phyloP scores from a whole-genome alignment of 2,113 vertebrate genomes.

The Macaca mulatta region DNA sequence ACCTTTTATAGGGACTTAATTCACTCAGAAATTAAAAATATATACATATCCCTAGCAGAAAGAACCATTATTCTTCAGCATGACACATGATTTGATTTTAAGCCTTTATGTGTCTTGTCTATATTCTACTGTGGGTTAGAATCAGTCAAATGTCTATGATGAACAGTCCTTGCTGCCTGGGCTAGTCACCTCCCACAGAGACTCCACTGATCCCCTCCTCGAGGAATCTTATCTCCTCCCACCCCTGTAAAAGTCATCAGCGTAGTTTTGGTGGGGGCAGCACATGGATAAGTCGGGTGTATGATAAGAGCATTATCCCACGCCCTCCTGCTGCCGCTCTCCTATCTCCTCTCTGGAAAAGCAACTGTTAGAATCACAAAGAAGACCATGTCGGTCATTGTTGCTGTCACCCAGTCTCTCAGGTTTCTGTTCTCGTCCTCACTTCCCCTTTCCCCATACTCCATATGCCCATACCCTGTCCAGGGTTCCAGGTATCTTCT shows the following conservation, averaged over 20 bases:
- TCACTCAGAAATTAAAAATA: constrained; percentile 76
- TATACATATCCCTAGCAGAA: constrained; percentile 58
- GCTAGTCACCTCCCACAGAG: neutral
- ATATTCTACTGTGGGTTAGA: constrained; percentile 44
- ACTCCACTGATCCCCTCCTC: neutral
- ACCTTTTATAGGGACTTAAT: constrained; percentile 73
- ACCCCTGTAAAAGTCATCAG: too few relatives aligned
- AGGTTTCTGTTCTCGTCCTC: fast-evolving
- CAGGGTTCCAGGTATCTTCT: neutral
- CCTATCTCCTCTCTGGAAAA: neutral
- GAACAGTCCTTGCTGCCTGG: neutral
- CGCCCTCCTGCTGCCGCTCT: neutral
- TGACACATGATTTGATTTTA: constrained; percentile 75
- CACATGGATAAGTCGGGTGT: neutral
- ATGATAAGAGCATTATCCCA: fast-evolving
- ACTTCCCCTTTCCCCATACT: neutral
- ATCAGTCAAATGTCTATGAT: constrained; percentile 31
- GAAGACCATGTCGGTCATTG: fast-evolving
- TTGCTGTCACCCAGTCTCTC: neutral
- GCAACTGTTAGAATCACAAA: neutral
- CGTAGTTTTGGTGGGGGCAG: neutral
- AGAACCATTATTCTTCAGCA: constrained; percentile 63
- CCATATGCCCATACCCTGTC: fast-evolving
- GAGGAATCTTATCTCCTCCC: neutral
- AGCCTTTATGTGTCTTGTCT: constrained; percentile 61